A percentile compares a stretch with the other conserved stretches of the same genome.
Conservation (phyloP, 2,888 invertebrate species). For the Galerucella pusilla region DNA sequence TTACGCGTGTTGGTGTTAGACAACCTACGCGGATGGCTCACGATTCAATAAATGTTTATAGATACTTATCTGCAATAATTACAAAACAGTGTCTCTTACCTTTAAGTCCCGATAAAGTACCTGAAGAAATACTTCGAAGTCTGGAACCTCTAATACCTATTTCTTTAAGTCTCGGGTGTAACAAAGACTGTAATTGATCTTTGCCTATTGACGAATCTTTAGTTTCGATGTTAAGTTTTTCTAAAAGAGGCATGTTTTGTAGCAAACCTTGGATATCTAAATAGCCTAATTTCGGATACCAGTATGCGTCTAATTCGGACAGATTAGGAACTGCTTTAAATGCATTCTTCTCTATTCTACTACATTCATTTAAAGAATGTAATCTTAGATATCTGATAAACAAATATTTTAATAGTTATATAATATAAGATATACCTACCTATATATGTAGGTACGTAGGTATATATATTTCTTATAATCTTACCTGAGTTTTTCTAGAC, state of each 20-base stretch:
- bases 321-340: conserved; percentile 80
- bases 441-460: no score
- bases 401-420: background rate
- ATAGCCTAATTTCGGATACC: conserved; percentile 84
- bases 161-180: conserved; percentile 81
- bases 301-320: conserved; percentile 76
- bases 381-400: conserved; percentile 75
- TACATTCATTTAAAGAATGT: conserved; percentile 75
- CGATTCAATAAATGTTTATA: no score
- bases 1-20: no score
- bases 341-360: conserved; percentile 84
- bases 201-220: conserved; percentile 85
- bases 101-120: conserved; percentile 85
- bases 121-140: conserved; percentile 82
- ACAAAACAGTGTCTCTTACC: conserved; percentile 51
- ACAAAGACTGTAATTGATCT: conserved; percentile 82
- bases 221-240: conserved; percentile 84
- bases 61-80: background rate
- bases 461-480: background rate
- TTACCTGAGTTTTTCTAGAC: conserved; percentile 67
- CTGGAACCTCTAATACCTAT: conserved; percentile 81
- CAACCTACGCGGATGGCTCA: no score
- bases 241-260: conserved; percentile 78
- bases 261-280: conserved; percentile 87
- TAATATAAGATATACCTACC: no score